Evolutionary conservation across 2,113 vertebrate genomes (phyloP).

Genomic region (Hyperopisus bebe): DNA sequence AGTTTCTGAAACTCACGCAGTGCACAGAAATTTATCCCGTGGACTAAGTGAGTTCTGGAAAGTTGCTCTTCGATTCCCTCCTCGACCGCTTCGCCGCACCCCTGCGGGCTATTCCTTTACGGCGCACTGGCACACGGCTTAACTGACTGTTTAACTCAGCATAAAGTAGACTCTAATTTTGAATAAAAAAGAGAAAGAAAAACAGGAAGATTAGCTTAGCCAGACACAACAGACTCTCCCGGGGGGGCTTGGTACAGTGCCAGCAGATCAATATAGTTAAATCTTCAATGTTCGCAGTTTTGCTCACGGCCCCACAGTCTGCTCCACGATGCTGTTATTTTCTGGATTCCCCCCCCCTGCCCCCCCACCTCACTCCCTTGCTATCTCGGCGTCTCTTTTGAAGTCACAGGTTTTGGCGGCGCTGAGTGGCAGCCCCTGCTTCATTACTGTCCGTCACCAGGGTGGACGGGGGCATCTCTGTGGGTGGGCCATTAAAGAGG

Average conservation of each 20-base stretch:
- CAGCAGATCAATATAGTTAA: constrained; percentile 3
- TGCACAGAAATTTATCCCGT: neutral
- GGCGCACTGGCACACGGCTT: neutral
- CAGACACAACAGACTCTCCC: neutral
- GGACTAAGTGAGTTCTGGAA: neutral
- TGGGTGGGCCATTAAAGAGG: constrained; percentile 42
- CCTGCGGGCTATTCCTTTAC: neutral
- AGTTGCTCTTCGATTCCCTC: neutral
- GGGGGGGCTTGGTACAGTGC: neutral
- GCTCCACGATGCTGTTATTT: neutral
- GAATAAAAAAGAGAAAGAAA: neutral
- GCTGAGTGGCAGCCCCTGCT: constrained; percentile 16
- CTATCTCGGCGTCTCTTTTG: neutral
- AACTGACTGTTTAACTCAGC: neutral
- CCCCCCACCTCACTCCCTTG: neutral
- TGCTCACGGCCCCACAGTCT: neutral
- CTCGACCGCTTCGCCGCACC: neutral
- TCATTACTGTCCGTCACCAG: constrained; percentile 21
- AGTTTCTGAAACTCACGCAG: neutral
- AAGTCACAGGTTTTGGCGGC: constrained; percentile 2
- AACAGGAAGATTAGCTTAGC: neutral
- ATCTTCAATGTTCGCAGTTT: neutral
- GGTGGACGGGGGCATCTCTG: constrained; percentile 11
- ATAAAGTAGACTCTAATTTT: neutral
- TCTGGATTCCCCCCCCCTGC: neutral